Percentiles rank a stretch among this genome's conserved stretches.
Conservation (phyloP, 1,140 invertebrate species). For the Drosophila fuyamai region DNA sequence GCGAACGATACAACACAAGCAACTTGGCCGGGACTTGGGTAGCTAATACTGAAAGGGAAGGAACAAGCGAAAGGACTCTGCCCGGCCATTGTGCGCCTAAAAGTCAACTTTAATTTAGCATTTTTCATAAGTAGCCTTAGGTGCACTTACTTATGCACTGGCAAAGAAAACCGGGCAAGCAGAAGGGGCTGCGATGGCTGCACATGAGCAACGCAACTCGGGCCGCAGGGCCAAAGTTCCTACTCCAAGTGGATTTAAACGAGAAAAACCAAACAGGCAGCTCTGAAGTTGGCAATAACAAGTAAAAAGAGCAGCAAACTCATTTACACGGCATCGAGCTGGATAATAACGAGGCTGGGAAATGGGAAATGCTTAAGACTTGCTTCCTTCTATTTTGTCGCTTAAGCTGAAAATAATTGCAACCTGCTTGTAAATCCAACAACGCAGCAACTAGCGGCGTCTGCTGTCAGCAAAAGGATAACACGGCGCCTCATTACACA, state of each 20-base stretch:
- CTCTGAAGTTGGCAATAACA: slow-evolving; percentile 39
- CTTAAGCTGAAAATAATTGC: slow-evolving; percentile 85
- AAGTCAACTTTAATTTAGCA: slow-evolving; percentile 84
- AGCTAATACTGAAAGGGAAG: not conserved
- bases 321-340: slow-evolving; percentile 60
- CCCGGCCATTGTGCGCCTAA: slow-evolving; percentile 56
- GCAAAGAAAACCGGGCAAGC: slow-evolving; percentile 62
- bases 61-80: not conserved
- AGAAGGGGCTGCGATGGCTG: slow-evolving; percentile 12
- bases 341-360: slow-evolving; percentile 61
- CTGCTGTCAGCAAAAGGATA: slow-evolving; percentile 74
- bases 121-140: slow-evolving; percentile 84
- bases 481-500: slow-evolving; percentile 77
- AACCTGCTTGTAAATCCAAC: slow-evolving; percentile 77
- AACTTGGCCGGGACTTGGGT: slow-evolving; percentile 21
- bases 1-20: slow-evolving; percentile 15
- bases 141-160: slow-evolving; percentile 83
- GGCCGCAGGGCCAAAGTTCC: slow-evolving; percentile 61
- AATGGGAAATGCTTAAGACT: slow-evolving; percentile 78
- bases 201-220: slow-evolving; percentile 61
- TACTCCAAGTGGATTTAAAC: slow-evolving; percentile 17
- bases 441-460: slow-evolving; percentile 68
- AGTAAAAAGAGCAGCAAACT: slow-evolving; percentile 50
- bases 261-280: slow-evolving; percentile 50
- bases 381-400: slow-evolving; percentile 84